phyloP scores from a whole-genome alignment of 1,140 invertebrate species.

The Ladona fulva region DNA sequence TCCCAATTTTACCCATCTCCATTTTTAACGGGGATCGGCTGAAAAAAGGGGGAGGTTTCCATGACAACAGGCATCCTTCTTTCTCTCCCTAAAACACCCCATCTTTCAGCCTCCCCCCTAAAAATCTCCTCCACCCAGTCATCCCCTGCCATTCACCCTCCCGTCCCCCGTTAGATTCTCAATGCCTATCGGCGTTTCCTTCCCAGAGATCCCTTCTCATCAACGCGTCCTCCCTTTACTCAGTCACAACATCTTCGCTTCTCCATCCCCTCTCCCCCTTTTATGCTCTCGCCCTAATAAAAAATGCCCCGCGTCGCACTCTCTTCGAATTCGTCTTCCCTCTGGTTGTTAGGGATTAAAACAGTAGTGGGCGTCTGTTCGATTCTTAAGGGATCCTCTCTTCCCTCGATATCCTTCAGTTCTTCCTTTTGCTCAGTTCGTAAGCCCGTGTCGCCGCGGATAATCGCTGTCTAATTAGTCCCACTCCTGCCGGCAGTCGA shows the following conservation, averaged over 20 bases:
- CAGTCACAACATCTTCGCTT: background rate
- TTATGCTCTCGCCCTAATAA: background rate
- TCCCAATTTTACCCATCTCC: background rate
- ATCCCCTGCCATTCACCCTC: background rate
- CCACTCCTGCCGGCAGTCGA: background rate
- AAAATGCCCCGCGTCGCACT: background rate
- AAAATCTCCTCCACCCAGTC: background rate
- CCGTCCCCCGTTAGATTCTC: background rate
- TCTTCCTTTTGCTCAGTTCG: background rate
- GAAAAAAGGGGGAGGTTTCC: slow-evolving; percentile 1
- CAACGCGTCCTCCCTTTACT: background rate
- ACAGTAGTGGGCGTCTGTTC: background rate
- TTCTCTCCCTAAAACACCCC: background rate
- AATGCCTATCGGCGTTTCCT: slow-evolving; percentile 3
- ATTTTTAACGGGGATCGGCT: slow-evolving; percentile 8
- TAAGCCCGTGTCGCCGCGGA: background rate
- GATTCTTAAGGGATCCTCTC: background rate
- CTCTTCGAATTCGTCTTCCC: background rate
- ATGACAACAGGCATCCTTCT: background rate
- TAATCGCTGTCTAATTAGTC: background rate
- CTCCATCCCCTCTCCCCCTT: background rate
- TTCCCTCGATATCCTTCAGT: background rate
- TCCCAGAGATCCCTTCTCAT: background rate
- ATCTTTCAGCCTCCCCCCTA: background rate
- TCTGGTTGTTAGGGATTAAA: background rate